Base-by-base conservation (phyloP, 1,140 invertebrate species). In the Macrotrachela quadricornifera region DNA sequence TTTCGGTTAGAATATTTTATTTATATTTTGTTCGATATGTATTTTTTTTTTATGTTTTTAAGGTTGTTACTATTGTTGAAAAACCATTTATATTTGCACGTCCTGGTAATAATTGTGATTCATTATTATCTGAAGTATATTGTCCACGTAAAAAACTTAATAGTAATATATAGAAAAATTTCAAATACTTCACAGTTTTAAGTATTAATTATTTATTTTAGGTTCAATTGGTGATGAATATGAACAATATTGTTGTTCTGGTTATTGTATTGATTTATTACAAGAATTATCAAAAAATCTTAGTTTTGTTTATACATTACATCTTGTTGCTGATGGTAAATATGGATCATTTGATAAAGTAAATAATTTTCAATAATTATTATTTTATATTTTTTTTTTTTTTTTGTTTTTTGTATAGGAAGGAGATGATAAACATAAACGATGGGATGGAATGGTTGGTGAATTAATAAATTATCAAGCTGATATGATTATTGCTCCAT, bases 401-500 rank as follows among this genome's bases (percentile, higher is more conserved):
- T 30, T 4, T 30, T 30, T 30, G 21, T 2, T 30, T 30, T 30
- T 30, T 30, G 2, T 8, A 4, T 30, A 30, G 21, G 21, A 63
- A 62, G 41, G 55, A 60, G 82, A 83, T 64, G 8, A 30, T 30
- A 30, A 2, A 30, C 21, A 30, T 4, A 87, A 88, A 68, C 83
- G 86, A 72, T 95, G 90, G 88, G 92, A 82, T 49, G 91, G 91
- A 36, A 74, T 96, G 57, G 88, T 97, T 59, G 88, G 86, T 12
- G 88, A 97, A 71, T 68, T 97, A 57, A 83, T 95, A 10, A 45
- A 36, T 30, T 83, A 90, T 65, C 74, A 79, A 58, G 88, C 90
- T 6, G 92, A 97, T 73, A 85, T 97, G 81, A 94, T 95, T 56
- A 86, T 96, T 10, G 92, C 91, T 46, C 90, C 92, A 38, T 73